Base-by-base conservation (phyloP, 2,888 invertebrate species). In the Girardia tigrina region DNA sequence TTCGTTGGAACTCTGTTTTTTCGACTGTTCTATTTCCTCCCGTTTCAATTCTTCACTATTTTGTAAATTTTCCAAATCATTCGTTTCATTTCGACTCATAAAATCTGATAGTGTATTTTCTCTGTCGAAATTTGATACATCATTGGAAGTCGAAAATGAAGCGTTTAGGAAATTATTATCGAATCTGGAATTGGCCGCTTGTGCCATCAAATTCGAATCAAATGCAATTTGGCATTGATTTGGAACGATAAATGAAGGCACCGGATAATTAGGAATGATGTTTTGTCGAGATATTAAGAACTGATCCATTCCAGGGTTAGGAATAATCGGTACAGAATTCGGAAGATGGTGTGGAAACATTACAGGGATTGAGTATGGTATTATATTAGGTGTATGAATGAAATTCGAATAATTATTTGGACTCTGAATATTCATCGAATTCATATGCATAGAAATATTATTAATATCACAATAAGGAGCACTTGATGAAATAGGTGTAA, bases 161-260 rank as follows among this genome's bases (percentile, higher is more conserved):
- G n/a, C n/a, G 23, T 56, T 56, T 56, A 20, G 56, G n/a, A 56
- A 56, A 56, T n/a, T 56, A 56, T 56, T 56, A 56, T 56, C 56
- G n/a, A 12, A 56, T 56, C 56, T 56, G 4, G 56, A 56, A 36
- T 36, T 36, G 23, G 56, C n/a, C 4, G 56, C n/a, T 56, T 56
- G 56, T 20, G 6, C 23, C 56, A 56, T 56, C 23, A 56, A n/a
- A 56, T 56, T 56, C 23, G 56, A 23, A 56, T 56, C 56, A 56
- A 56, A 56, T 56, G 56, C 56, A 4, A 56, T 4, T 56, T 56
- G 56, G n/a, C 56, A 56, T 56, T 56, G 56, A 16, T 56, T 56
- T 12, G 56, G 56, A 56, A 56, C 56, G 23, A 56, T 8, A n/a
- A 56, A 56, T 56, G 56, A 23, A 12, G 56, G n/a, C 56, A 56